phyloP scores from a whole-genome alignment of 2,797 vertebrate species.

The Chrosomus eos region DNA sequence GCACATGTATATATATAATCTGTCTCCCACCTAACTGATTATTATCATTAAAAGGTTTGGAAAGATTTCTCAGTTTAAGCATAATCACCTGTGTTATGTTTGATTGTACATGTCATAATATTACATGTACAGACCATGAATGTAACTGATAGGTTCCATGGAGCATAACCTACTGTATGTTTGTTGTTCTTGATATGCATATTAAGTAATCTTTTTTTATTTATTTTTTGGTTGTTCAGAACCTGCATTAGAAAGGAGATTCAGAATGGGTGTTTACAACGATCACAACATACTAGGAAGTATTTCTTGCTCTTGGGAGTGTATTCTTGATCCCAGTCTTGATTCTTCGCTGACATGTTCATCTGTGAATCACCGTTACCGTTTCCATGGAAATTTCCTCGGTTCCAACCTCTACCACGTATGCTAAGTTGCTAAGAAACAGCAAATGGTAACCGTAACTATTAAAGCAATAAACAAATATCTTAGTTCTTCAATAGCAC shows the following conservation, averaged over 20 bases:
- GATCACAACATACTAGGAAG: conserved; percentile 85
- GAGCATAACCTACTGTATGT: not conserved
- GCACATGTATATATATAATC: not conserved
- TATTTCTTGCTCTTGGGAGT: conserved; percentile 95
- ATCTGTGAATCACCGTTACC: conserved; percentile 72
- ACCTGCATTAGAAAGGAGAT: not conserved
- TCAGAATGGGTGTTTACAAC: not conserved
- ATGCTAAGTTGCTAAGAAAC: conserved; percentile 85
- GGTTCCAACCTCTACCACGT: conserved; percentile 90
- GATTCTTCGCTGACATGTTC: conserved; percentile 77
- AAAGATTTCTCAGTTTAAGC: not conserved
- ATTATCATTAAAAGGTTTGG: not conserved
- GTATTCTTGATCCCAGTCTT: conserved; percentile 94
- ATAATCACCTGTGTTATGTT: not conserved
- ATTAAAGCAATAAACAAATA: conserved; percentile 7
- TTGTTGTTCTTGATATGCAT: not conserved
- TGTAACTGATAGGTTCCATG: not conserved
- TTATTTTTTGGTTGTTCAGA: not conserved
- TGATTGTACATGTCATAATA: not conserved
- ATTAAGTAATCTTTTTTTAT: not conserved
- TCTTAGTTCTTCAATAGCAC: not conserved
- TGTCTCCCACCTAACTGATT: not conserved
- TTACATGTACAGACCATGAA: not conserved
- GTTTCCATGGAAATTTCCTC: conserved; percentile 84
- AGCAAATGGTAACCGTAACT: not conserved